Percentiles rank a stretch among this genome's conserved stretches.
phyloP scores from a whole-genome alignment of 2,888 invertebrate species.

The Arge pagana region DNA sequence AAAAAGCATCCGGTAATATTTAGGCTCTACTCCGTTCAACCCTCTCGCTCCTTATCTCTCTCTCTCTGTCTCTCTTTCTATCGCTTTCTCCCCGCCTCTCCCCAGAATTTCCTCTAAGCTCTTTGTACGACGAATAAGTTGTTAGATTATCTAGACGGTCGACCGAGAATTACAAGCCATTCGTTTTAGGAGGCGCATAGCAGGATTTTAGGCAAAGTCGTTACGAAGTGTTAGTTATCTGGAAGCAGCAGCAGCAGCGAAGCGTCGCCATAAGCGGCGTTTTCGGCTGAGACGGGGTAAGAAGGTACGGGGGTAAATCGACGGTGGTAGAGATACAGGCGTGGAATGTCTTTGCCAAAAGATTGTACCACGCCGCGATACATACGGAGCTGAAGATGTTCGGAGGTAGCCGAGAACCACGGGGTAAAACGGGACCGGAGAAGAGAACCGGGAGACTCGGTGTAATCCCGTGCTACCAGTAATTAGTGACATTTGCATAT shows the following conservation, averaged over 20 bases:
- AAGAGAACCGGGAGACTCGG: slow-evolving; percentile 33
- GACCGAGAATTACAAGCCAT: slow-evolving; percentile 24
- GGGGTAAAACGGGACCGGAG: slow-evolving; percentile 24
- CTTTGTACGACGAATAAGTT: slow-evolving; percentile 1
- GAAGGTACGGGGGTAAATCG: slow-evolving; percentile 17
- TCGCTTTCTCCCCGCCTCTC: slow-evolving; percentile 12
- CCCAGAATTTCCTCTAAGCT: slow-evolving; percentile 4
- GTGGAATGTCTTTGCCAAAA: slow-evolving; percentile 19
- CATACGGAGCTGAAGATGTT: not conserved
- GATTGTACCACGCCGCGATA: too few relatives aligned
- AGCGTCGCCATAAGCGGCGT: slow-evolving; percentile 7
- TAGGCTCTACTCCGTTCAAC: too few relatives aligned
- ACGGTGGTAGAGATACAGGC: slow-evolving; percentile 23
- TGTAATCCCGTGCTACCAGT: slow-evolving; percentile 50
- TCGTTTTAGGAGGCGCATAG: slow-evolving; percentile 7
- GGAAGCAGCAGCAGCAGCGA: slow-evolving; percentile 23
- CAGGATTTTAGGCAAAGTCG: slow-evolving; percentile 23
- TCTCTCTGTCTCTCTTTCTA: too few relatives aligned
- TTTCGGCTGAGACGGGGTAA: too few relatives aligned
- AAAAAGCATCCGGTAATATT: too few relatives aligned
- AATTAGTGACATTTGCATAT: slow-evolving; percentile 57
- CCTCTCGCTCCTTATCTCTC: too few relatives aligned
- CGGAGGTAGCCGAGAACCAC: slow-evolving; percentile 15
- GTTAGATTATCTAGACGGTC: slow-evolving; percentile 11
- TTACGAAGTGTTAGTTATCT: slow-evolving; percentile 42